Percentiles rank a stretch among this genome's conserved stretches.
These are phyloP conservation scores for Pampusana beccarii DNA, from an alignment of 2,113 vertebrate species.

Conservation along the genomic window DNA sequence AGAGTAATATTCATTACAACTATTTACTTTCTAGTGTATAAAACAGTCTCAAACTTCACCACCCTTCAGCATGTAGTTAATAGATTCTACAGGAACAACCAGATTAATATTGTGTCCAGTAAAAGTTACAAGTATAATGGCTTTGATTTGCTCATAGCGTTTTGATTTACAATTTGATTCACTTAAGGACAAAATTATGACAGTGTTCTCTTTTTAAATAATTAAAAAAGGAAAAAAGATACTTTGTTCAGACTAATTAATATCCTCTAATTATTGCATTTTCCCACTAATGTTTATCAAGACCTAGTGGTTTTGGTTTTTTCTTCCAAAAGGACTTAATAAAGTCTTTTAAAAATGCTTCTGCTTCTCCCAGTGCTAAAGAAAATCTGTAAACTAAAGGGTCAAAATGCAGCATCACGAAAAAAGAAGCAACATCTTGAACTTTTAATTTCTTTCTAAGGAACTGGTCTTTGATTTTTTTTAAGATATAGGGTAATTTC, in stretches of 20 bases:
- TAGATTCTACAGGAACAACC: not conserved
- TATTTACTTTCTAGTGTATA: not conserved
- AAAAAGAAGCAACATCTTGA: not conserved
- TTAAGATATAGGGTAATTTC: not conserved
- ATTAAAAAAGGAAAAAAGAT: not conserved
- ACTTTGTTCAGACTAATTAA: not conserved
- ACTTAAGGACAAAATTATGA: not conserved
- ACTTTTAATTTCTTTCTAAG: not conserved
- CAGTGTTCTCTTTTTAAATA: not conserved
- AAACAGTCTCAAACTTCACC: not conserved
- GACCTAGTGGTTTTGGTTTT: not conserved
- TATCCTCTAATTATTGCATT: not conserved
- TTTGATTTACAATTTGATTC: slow-evolving; percentile 11
- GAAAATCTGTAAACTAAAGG: not conserved
- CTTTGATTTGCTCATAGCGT: not conserved
- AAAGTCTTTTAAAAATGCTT: not conserved
- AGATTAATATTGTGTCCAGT: not conserved
- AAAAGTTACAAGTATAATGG: slow-evolving; percentile 3
- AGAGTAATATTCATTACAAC: not conserved
- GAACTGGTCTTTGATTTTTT: not conserved
- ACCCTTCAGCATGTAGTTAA: not conserved
- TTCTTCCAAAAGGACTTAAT: not conserved
- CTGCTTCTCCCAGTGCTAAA: not conserved
- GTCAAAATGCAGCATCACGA: not conserved
- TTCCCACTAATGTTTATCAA: not conserved